Evolutionary conservation across 2,888 invertebrate genomes (phyloP), one percentile per base, ranked within the genome.

Genomic region (Cecidostiba fungosa): DNA sequence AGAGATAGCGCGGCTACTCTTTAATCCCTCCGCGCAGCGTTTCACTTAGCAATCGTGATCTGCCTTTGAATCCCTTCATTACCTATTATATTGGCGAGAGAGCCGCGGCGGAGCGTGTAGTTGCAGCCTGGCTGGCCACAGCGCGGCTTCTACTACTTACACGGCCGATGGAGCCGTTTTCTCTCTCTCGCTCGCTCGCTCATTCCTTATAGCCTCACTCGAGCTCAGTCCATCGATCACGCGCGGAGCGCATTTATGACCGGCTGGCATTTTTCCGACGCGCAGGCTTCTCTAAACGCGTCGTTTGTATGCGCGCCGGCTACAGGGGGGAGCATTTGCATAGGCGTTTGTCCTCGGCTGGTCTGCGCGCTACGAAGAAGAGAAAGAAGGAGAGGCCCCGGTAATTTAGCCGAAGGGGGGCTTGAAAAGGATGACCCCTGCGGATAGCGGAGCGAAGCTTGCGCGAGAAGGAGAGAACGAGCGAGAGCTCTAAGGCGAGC

Each of bases 241-340:
- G 62, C 36, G 39, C 29, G 36, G 4, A 14, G 70, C 39, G 23
- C 59, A 59, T 59, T 59, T 59, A 59, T 59, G 59, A 23, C 59
- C 23, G 23, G 10, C 74, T 50, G 73, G 80, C 88, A 77, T 85
- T 86, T 77, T 86, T 39, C 62, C 23, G 39, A 32, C 8, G 69
- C 32, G 66, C 66, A 10, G 19, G 54, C 59, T 59, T 85, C 88
- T 88, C 88, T 90, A 91, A 91, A 91, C 89, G 89, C 88, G 89
- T 91, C 89, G 89, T 91, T 91, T 91, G 90, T 90, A 91, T 91
- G 91, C 91, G 87, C 89, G 85, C 77, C 87, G 88, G 88, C 83
- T 89, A 89, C 89, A 90, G 89, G 90, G 89, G 90, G 90, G 91
- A 91, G 90, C 87, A 91, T 91, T 91, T 91, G 89, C 89, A 89